A percentile compares a stretch with the other conserved stretches of the same genome.
Evolutionary conservation across 2,113 vertebrate genomes (phyloP).

Genomic region (Microtus ochrogaster): DNA sequence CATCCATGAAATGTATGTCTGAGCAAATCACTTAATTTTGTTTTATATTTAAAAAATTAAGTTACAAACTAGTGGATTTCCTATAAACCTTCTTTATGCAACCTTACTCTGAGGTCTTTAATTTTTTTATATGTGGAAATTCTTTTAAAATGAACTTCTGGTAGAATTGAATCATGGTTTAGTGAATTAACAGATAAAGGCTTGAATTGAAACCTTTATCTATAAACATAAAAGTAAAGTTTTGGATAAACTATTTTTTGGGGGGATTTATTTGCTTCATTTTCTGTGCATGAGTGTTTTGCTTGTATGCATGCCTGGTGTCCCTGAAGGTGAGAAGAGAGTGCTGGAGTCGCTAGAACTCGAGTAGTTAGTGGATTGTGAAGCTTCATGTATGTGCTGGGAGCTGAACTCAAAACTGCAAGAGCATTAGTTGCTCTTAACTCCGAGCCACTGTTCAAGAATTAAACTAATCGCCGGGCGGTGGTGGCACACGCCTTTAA

Average conservation of each 20-base stretch:
- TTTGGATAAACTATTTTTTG: background rate
- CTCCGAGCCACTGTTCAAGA: rapidly evolving
- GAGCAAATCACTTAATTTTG: background rate
- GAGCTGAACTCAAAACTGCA: background rate
- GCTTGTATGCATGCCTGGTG: background rate
- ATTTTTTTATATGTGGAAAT: background rate
- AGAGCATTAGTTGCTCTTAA: background rate
- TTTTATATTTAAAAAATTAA: background rate
- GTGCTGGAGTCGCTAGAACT: background rate
- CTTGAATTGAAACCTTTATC: background rate
- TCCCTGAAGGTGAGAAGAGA: background rate
- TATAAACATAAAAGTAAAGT: background rate
- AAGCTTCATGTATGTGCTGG: background rate
- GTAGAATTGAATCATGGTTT: background rate
- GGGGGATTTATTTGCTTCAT: background rate
- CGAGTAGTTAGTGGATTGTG: background rate
- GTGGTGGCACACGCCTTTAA: too few species aligned
- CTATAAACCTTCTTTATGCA: background rate
- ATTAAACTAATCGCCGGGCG: background rate
- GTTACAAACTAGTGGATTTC: background rate
- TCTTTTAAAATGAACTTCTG: background rate
- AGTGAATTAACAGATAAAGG: background rate
- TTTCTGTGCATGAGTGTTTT: background rate
- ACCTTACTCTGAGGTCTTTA: background rate
- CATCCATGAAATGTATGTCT: too few species aligned